phyloP scores from a whole-genome alignment of 2,113 vertebrate genomes.

The Rhodinocichla rosea region DNA sequence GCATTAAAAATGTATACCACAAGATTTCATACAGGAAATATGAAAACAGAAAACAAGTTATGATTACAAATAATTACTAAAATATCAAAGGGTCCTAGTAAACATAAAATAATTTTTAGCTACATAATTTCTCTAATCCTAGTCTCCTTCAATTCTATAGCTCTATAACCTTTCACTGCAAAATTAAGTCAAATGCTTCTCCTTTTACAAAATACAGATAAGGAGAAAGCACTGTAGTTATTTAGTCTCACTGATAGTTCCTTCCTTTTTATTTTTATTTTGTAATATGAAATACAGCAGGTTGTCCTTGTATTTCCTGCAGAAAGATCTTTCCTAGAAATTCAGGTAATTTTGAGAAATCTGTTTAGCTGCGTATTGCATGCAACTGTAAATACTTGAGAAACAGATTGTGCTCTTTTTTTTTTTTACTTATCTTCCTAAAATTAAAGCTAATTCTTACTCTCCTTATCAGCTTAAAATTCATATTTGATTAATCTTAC shows the following conservation, averaged over 20 bases:
- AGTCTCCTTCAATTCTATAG: neutral
- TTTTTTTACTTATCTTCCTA: neutral
- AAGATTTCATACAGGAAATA: neutral
- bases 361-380: neutral
- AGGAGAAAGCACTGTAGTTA: neutral
- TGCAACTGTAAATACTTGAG: neutral
- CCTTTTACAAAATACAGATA: neutral
- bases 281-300: neutral
- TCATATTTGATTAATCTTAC: neutral
- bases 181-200: neutral
- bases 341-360: neutral
- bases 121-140: neutral
- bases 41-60: neutral
- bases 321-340: neutral
- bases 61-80: neutral
- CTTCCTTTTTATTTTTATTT: neutral
- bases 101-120: neutral
- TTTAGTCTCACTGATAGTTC: neutral
- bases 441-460: neutral
- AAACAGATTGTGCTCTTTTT: neutral
- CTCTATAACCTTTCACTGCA: neutral
- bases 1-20: neutral
- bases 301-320: neutral
- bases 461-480: constrained; percentile 18
- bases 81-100: neutral